Percentiles rank a stretch among this genome's conserved stretches.
Evolutionary conservation across 2,113 vertebrate genomes (phyloP).

Genomic region (Psilopsiagon aurifrons): DNA sequence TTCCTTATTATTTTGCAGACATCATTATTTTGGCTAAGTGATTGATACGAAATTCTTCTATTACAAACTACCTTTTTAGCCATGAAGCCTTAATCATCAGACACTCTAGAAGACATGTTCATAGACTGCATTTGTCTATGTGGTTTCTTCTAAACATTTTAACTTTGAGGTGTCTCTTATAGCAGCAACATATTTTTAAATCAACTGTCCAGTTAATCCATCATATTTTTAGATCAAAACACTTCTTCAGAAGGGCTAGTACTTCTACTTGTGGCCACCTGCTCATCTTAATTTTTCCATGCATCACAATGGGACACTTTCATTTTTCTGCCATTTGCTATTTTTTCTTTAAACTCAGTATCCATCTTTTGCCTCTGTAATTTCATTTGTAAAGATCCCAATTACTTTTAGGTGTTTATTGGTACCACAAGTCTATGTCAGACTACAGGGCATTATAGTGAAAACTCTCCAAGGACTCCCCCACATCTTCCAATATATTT

Average conservation of each 20-base stretch:
- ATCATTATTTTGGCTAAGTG: background rate
- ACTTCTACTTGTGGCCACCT: background rate
- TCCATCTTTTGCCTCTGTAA: background rate
- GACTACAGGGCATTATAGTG: background rate
- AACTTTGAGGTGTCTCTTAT: background rate
- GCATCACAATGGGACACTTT: background rate
- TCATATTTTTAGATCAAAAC: background rate
- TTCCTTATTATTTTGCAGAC: background rate
- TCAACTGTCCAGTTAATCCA: background rate
- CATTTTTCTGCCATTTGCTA: background rate
- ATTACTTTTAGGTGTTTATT: background rate
- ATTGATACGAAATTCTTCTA: background rate
- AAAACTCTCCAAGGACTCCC: background rate
- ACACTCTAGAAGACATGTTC: background rate
- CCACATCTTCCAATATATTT: background rate
- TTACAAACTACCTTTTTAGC: background rate
- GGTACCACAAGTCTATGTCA: background rate
- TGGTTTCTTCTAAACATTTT: background rate
- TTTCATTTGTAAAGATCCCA: background rate
- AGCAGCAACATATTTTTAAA: background rate
- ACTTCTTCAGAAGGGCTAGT: background rate
- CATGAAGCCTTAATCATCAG: background rate
- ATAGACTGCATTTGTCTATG: rapidly evolving
- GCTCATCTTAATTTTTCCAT: background rate
- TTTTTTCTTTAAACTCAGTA: background rate